Evolutionary conservation across 2,797 vertebrate species (phyloP).

Genomic region (Microcaecilia unicolor): DNA sequence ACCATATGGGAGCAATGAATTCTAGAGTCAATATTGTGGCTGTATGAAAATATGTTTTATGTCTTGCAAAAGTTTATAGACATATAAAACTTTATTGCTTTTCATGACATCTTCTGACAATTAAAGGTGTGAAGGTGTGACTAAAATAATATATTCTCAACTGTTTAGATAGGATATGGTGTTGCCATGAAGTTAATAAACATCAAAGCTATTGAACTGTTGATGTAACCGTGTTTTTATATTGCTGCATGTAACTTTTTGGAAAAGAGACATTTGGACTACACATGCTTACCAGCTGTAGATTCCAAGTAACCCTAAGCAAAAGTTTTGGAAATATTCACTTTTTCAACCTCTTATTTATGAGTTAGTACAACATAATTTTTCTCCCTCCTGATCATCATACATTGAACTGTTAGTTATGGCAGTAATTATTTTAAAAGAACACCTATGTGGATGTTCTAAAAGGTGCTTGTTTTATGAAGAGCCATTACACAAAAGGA

Average conservation of each 20-base stretch:
- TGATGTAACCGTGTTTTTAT: neutral
- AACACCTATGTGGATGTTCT: too few species aligned
- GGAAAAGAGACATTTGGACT: neutral
- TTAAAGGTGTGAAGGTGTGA: neutral
- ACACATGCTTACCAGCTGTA: too few species aligned
- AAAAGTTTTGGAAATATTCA: too few species aligned
- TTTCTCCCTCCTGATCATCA: too few species aligned
- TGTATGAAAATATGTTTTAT: neutral
- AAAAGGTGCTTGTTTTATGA: too few species aligned
- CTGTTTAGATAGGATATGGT: fast-evolving
- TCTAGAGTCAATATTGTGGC: neutral
- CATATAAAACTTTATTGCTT: neutral
- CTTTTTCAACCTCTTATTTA: too few species aligned
- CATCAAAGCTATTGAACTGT: neutral
- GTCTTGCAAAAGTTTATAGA: neutral
- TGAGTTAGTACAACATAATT: too few species aligned
- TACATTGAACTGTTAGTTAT: too few species aligned
- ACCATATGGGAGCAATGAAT: neutral
- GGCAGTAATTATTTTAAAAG: too few species aligned
- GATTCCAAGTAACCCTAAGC: too few species aligned
- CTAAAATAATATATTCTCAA: neutral
- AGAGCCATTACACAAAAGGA: too few species aligned
- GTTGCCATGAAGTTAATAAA: too few species aligned
- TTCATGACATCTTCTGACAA: neutral
- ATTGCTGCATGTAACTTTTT: neutral